A percentile compares a stretch with the other conserved stretches of the same genome.
Conservation (phyloP, 1,140 invertebrate genomes). For the Cyrtorhinus lividipennis region DNA sequence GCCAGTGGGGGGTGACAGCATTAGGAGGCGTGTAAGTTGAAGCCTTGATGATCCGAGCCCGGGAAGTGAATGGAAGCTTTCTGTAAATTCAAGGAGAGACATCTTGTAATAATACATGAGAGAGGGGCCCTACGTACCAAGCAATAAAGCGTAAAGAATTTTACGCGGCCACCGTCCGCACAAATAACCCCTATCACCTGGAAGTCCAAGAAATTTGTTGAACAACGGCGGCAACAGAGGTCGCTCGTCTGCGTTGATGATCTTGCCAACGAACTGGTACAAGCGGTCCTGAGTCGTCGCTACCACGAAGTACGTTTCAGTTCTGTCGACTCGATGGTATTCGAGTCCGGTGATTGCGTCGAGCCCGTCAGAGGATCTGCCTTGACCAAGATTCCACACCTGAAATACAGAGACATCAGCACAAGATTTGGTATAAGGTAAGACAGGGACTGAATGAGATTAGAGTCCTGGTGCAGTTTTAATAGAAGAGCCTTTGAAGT, state of each 20-base stretch:
- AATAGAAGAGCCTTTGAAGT: too few relatives aligned
- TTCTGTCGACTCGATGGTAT: slow-evolving; percentile 55
- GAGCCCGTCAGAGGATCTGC: slow-evolving; percentile 36
- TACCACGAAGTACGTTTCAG: slow-evolving; percentile 61
- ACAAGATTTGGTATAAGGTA: too few relatives aligned
- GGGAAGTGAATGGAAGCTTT: slow-evolving; percentile 55
- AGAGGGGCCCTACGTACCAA: too few relatives aligned
- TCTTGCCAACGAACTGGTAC: slow-evolving; percentile 70
- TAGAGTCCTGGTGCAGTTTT: too few relatives aligned
- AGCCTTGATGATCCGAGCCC: slow-evolving; percentile 65
- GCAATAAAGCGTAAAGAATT: too few relatives aligned
- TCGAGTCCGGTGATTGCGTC: slow-evolving; percentile 68
- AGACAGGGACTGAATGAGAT: too few relatives aligned
- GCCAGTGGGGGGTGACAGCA: slow-evolving; percentile 48
- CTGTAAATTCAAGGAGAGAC: slow-evolving; percentile 27
- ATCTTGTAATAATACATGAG: not conserved
- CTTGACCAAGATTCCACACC: slow-evolving; percentile 76
- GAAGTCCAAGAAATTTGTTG: slow-evolving; percentile 56
- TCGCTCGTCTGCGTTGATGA: slow-evolving; percentile 54
- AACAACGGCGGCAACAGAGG: slow-evolving; percentile 70
- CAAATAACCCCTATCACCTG: slow-evolving; percentile 34
- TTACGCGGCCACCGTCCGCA: too few relatives aligned
- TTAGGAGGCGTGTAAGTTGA: slow-evolving; percentile 57
- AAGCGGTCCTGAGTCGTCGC: slow-evolving; percentile 66
- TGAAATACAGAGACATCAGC: too few relatives aligned